phyloP scores from a whole-genome alignment of 1,140 invertebrate species.

The Globodera ellingtonae region DNA sequence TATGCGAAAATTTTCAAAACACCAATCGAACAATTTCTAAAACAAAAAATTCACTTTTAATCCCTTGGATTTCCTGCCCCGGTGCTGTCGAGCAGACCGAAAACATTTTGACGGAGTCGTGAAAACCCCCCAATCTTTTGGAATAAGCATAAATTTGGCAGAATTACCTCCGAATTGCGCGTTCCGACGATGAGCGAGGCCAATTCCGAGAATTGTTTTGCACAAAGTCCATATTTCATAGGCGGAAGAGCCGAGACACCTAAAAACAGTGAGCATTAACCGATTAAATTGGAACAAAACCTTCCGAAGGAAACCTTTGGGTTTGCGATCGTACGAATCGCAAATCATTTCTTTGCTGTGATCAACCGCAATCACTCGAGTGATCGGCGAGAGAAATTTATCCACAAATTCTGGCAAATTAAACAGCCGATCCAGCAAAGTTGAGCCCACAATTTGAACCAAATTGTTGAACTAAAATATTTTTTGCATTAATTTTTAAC shows the following conservation, averaged over 20 bases:
- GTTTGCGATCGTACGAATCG: background rate
- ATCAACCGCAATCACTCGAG: background rate
- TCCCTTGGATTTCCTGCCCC: no score
- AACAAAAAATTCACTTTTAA: background rate
- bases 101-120: no score
- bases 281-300: background rate
- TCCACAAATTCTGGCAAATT: constrained; percentile 3
- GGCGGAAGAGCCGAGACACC: background rate
- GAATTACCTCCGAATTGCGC: constrained; percentile 19
- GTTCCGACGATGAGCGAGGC: background rate
- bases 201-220: background rate
- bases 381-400: background rate
- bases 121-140: no score
- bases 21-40: constrained; percentile 6
- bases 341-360: constrained; percentile 9
- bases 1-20: constrained; percentile 13
- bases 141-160: background rate
- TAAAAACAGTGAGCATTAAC: background rate
- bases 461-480: constrained; percentile 8
- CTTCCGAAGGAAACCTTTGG: background rate
- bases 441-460: background rate
- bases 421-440: background rate
- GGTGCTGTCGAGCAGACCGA: no score
- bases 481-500: background rate
- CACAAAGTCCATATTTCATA: constrained; percentile 17